phyloP scores from a whole-genome alignment of 2,888 invertebrate species.

The Choristoneura rosaceana region DNA sequence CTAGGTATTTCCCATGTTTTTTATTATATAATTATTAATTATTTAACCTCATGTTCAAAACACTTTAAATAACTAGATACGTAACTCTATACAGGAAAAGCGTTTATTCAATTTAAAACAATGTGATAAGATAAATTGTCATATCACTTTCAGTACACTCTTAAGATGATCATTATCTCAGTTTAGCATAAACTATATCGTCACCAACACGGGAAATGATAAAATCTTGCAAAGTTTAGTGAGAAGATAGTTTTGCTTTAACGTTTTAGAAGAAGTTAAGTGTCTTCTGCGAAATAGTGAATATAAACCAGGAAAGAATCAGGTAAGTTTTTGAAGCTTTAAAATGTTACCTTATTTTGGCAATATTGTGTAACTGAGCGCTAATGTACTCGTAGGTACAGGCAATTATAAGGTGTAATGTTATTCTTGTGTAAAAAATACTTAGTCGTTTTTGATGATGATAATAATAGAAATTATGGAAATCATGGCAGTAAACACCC shows the following conservation, averaged over 20 bases:
- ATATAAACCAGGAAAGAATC: neutral
- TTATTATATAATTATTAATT: too few relatives aligned
- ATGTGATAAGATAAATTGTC: conserved; percentile 23
- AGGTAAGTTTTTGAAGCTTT: neutral
- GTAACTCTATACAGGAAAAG: neutral
- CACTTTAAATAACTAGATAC: neutral
- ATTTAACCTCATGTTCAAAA: too few relatives aligned
- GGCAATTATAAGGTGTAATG: too few relatives aligned
- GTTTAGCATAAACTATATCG: conserved; percentile 3
- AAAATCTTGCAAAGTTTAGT: neutral
- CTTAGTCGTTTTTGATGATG: too few relatives aligned
- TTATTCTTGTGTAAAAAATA: too few relatives aligned
- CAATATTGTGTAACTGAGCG: too few relatives aligned
- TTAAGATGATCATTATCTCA: conserved; percentile 12
- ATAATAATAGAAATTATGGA: too few relatives aligned
- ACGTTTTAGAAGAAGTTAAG: neutral
- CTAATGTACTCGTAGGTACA: too few relatives aligned
- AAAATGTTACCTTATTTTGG: too few relatives aligned
- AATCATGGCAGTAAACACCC: too few relatives aligned
- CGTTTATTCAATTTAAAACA: neutral
- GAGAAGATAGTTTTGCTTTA: neutral
- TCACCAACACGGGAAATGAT: neutral
- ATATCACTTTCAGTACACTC: neutral
- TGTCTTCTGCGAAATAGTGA: neutral
- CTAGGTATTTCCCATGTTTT: too few relatives aligned